phyloP scores from a whole-genome alignment of 1,140 invertebrate genomes.

The Helicoverpa zea region DNA sequence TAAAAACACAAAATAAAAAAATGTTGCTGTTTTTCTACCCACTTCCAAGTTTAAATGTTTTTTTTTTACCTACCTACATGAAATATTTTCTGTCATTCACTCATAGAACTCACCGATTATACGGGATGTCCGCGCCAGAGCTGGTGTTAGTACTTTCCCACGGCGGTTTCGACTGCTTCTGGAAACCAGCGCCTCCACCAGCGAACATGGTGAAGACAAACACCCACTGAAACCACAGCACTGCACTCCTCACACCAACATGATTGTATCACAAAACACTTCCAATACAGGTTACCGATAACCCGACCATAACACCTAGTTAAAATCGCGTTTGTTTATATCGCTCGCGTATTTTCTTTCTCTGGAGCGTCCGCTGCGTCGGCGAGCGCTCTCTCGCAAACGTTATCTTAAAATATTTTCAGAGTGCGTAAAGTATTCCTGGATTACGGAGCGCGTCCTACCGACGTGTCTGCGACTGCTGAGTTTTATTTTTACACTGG shows the following conservation, averaged over 20 bases:
- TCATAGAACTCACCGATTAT: slow-evolving; percentile 69
- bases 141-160: slow-evolving; percentile 71
- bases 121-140: slow-evolving; percentile 63
- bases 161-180: slow-evolving; percentile 82
- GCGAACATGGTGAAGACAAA: slow-evolving; percentile 58
- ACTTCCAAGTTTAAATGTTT: too few species aligned
- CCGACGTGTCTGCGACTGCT: slow-evolving; percentile 69
- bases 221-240: slow-evolving; percentile 45
- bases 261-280: background rate
- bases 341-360: slow-evolving; percentile 62
- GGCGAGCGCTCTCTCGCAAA: slow-evolving; percentile 54
- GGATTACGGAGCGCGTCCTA: slow-evolving; percentile 58
- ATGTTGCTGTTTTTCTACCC: too few species aligned
- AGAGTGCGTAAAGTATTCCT: slow-evolving; percentile 72
- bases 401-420: slow-evolving; percentile 72
- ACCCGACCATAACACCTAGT: slow-evolving; percentile 1
- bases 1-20: too few species aligned
- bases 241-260: slow-evolving; percentile 46
- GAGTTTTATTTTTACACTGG: slow-evolving; percentile 79
- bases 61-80: too few species aligned
- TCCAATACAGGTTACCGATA: background rate
- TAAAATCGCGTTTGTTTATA: slow-evolving; percentile 50
- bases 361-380: slow-evolving; percentile 40
- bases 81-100: background rate
- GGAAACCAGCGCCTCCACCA: slow-evolving; percentile 78